Base-by-base conservation (phyloP, 2,888 invertebrate genomes). In the Drosophila demipolita region DNA sequence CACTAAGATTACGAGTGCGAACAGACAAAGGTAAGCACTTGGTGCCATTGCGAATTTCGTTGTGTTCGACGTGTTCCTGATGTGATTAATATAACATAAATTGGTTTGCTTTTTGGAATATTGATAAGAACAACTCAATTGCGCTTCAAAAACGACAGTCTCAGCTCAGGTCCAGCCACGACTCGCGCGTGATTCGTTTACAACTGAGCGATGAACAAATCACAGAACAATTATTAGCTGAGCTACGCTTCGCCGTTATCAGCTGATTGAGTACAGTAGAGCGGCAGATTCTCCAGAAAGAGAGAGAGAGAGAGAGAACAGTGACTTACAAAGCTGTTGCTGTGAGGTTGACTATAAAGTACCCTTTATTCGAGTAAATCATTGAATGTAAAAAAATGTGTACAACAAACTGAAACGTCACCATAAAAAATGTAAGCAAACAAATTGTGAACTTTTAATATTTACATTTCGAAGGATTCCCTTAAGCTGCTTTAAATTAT, bases 81-180 rank as follows among this genome's bases (percentile, higher is more conserved):
- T 45, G 70, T 66, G 62, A 79, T 57, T 67, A 62, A 57, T 38
- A 59, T 52, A 57, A 35, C 57, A 53, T 45, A 42, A 48, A 33
- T 38, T 52, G 29, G 74, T 68, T 66, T 80, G 42, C 77, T 77
- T 72, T 49, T 40, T 40, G 15, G 23, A 9, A 42, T 40, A 40
- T 53, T 86, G 84, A 84, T 84, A 84, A 88, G 82, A 72, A 71
- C 45, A 23, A 69, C 55, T 55, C 12, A 72, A 66, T 50, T 65
- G 64, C 66, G 64, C 57, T 64, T 73, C 42, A 58, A 52, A 4
- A 52, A 38, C 32, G n/a, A n/a, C 38, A 42, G 49, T 23, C 38
- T 29, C n/a, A 42, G 42, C 40, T 45, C 33, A 60, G 50, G 36
- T 40, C 35, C 42, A 45, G 53, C 66, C 66, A 23, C 54, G 32